phyloP scores from a whole-genome alignment of 2,888 invertebrate genomes.

The Erannis defoliaria region DNA sequence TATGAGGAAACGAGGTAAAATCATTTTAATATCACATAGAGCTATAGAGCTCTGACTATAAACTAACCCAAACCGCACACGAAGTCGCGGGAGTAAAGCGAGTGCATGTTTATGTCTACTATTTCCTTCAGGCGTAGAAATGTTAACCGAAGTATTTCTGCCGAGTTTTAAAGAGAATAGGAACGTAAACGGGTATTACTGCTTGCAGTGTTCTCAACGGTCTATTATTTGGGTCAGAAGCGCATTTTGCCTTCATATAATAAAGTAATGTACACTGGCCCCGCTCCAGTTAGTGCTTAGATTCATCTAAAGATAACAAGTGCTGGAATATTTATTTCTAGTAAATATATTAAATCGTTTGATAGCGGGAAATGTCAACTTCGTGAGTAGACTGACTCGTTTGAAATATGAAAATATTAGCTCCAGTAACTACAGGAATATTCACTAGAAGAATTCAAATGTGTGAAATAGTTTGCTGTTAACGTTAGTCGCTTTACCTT shows the following conservation, averaged over 20 bases:
- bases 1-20: too few species aligned
- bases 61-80: conserved; percentile 1
- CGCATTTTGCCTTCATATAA: conserved; percentile 40
- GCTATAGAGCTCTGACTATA: neutral
- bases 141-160: conserved; percentile 48
- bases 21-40: too few species aligned
- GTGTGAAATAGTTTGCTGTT: neutral
- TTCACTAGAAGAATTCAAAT: conserved; percentile 41
- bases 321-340: neutral
- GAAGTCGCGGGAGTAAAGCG: conserved; percentile 3
- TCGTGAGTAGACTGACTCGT: neutral
- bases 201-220: conserved; percentile 47
- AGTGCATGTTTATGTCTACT: conserved; percentile 46
- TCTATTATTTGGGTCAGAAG: conserved; percentile 53
- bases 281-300: conserved; percentile 42
- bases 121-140: conserved; percentile 52
- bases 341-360: neutral
- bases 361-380: neutral
- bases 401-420: neutral
- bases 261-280: conserved; percentile 34
- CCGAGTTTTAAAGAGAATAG: conserved; percentile 53
- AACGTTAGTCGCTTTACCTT: neutral
- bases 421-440: neutral
- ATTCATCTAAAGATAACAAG: conserved; percentile 36
- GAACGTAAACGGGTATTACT: conserved; percentile 58